Percentiles rank a stretch among this genome's conserved stretches.
phyloP scores from a whole-genome alignment of 2,888 invertebrate genomes.

The Harpalus rufipes region DNA sequence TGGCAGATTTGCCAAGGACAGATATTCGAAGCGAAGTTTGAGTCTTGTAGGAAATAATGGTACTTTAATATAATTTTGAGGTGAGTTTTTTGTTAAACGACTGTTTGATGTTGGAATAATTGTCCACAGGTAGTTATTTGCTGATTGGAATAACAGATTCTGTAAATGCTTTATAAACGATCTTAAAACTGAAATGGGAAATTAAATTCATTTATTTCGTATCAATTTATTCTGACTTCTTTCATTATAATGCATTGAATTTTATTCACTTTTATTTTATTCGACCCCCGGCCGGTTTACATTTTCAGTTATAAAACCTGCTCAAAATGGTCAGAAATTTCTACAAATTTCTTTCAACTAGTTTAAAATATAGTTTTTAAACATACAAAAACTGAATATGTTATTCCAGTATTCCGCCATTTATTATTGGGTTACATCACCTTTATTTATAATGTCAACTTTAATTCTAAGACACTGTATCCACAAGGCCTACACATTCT shows the following conservation, averaged over 20 bases:
- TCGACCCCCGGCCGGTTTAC: too few relatives aligned
- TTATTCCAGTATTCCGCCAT: too few relatives aligned
- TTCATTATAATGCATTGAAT: background rate
- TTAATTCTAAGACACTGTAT: too few relatives aligned
- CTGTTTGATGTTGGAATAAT: conserved; percentile 50
- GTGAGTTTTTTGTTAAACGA: conserved; percentile 48
- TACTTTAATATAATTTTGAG: conserved; percentile 47
- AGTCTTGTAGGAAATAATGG: conserved; percentile 24
- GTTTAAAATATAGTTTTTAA: too few relatives aligned
- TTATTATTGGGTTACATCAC: too few relatives aligned
- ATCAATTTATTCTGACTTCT: background rate
- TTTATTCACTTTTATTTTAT: background rate
- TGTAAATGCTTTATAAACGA: conserved; percentile 45
- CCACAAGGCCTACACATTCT: too few relatives aligned
- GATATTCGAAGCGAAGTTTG: background rate
- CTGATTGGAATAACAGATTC: conserved; percentile 29
- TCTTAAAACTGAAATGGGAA: background rate
- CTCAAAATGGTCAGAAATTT: too few relatives aligned
- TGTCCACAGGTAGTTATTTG: conserved; percentile 26
- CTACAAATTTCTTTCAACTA: too few relatives aligned
- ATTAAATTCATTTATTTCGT: background rate
- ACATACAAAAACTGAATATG: too few relatives aligned
- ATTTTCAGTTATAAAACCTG: too few relatives aligned
- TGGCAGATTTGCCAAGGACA: conserved; percentile 39
- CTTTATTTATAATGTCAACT: too few relatives aligned